Base-by-base conservation (phyloP, 2,888 invertebrate genomes). In the Mactromeris polynyma region DNA sequence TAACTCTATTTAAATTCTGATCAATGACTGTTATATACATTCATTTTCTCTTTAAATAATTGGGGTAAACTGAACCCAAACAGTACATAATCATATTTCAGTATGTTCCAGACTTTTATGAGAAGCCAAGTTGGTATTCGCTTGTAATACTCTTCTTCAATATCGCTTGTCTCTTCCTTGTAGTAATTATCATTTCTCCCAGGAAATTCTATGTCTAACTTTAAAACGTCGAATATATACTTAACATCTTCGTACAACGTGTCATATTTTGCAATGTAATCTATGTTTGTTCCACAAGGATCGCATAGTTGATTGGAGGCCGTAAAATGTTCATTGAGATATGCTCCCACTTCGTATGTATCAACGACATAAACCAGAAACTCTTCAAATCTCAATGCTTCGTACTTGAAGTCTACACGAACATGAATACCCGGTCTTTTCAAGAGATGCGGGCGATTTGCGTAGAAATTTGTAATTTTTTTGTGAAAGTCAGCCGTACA, bases 221-320 rank as follows among this genome's bases (percentile, higher is more conserved):
- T 89, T 19, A 95, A 87, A 38, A 91, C 83, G 9, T 93, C 80
- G 36, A 96, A 93, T 36, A 96, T 94, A 64, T 91, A 97, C 4
- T 98, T 97, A 0, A 98, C 98, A 96, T 99, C 99, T 95, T 98
- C 98, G 46, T 98, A 97, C 11, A 99, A 97, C 0, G 98, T 98
- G 96, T 99, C 98, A 97, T 98, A 98, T 97, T 98, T 98, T 95
- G 98, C 99, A 92, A 99, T 98, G 95, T 98, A 98, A 95, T 98
- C 98, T 96, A 99, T 99, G 95, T 98, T 98, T 92, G 99, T 97
- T 36, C 97, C 97, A 96, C 99, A 99, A 0, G 99, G 99, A 96
- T 98, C 98, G 96, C 99, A 99, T 81, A 99, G 97, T 85, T 98
- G 98, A 89, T 98, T 97, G 92, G 98, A 98, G 0, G 98, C 98